Conservation (phyloP, 2,888 invertebrate species). For the Eupeodes luniger region DNA sequence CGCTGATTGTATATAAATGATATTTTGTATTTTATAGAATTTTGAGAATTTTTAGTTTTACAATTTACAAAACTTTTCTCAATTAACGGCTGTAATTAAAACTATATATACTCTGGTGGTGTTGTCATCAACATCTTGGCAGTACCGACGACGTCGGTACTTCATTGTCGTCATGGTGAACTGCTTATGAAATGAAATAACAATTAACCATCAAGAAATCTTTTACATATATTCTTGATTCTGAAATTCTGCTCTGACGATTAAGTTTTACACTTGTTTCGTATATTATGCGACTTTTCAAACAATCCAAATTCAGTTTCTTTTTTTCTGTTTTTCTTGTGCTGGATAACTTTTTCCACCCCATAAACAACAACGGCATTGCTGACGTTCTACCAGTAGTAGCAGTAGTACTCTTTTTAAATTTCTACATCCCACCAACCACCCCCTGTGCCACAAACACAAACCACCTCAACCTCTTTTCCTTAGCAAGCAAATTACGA, state of each 20-base stretch:
- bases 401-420: constrained; percentile 9
- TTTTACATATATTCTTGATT: constrained; percentile 40
- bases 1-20: not conserved
- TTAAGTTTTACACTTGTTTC: constrained; percentile 70
- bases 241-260: constrained; percentile 37
- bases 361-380: constrained; percentile 66
- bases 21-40: constrained; percentile 56
- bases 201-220: constrained; percentile 47
- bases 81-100: constrained; percentile 72
- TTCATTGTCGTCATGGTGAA: not conserved
- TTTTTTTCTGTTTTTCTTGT: constrained; percentile 11
- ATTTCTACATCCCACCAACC: not conserved
- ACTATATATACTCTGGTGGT: constrained; percentile 19
- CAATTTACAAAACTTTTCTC: constrained; percentile 66
- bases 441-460: not conserved
- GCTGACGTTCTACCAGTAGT: constrained; percentile 15
- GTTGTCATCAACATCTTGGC: not conserved
- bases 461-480: not conserved
- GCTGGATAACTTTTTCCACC: constrained; percentile 38
- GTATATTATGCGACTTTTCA: constrained; percentile 46
- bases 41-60: constrained; percentile 59
- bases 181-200: constrained; percentile 60
- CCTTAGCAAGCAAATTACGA: not conserved
- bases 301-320: constrained; percentile 33
- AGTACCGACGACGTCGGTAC: not conserved